Conservation (phyloP, 2,113 vertebrate species). For the Bos javanicus region DNA sequence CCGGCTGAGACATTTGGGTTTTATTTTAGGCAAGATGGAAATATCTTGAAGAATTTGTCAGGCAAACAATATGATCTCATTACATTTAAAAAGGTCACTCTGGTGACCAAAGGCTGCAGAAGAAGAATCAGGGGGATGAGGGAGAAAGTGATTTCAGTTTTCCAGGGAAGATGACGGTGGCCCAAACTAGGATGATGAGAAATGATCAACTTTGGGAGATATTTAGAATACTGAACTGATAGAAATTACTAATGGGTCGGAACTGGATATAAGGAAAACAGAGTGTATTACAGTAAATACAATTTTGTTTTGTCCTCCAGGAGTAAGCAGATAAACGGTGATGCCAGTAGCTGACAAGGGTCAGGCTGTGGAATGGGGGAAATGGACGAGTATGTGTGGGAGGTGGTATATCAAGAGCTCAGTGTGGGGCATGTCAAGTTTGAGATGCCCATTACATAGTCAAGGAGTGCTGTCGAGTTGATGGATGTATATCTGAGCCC, state of each 20-base stretch:
- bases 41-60: neutral
- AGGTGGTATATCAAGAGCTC: neutral
- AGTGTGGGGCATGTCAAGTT: neutral
- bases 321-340: neutral
- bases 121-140: neutral
- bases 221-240: neutral
- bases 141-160: neutral
- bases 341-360: neutral
- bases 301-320: neutral
- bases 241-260: neutral
- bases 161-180: neutral
- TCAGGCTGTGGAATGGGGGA: neutral
- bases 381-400: neutral
- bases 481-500: neutral
- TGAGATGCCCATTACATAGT: neutral
- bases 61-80: neutral
- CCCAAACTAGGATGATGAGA: neutral
- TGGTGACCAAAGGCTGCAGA: neutral
- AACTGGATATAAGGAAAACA: neutral
- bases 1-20: neutral
- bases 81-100: neutral
- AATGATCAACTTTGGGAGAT: neutral
- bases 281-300: neutral
- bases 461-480: neutral
- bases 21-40: conserved; percentile 12